Percentiles rank a stretch among this genome's conserved stretches.
Conservation (phyloP, 1,140 invertebrate genomes). For the Cheumatopsyche charites region DNA sequence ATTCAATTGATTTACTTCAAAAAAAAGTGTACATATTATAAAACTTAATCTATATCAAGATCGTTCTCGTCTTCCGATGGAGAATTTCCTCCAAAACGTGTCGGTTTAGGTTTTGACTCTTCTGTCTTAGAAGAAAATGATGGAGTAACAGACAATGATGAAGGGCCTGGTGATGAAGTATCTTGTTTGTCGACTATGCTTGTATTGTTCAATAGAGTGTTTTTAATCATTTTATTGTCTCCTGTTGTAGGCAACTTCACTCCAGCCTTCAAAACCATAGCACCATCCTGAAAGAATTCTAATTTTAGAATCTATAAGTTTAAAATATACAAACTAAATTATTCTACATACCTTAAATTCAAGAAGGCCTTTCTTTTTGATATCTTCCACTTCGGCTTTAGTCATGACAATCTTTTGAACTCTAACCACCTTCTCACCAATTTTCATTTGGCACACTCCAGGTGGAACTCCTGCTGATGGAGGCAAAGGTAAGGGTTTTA, state of each 20-base stretch:
- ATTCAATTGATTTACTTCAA: too few relatives aligned
- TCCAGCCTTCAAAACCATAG: constrained; percentile 60
- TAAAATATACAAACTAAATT: background rate
- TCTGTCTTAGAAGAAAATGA: background rate
- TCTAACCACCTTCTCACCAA: constrained; percentile 64
- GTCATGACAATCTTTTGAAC: constrained; percentile 67
- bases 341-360: constrained; percentile 59
- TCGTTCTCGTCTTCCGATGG: constrained; percentile 14
- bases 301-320: background rate
- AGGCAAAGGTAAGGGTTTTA: constrained; percentile 56
- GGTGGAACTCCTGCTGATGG: constrained; percentile 40
- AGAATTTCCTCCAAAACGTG: constrained; percentile 16
- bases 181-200: background rate
- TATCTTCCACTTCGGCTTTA: constrained; percentile 65
- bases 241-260: constrained; percentile 54
- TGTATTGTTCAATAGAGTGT: constrained; percentile 2
- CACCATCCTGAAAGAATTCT: constrained; percentile 55
- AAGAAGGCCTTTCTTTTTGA: constrained; percentile 65
- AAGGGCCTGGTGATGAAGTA: constrained; percentile 9
- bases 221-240: constrained; percentile 31
- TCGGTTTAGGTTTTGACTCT: constrained; percentile 9
- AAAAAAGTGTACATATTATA: background rate
- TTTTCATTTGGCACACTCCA: constrained; percentile 62
- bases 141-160: background rate
- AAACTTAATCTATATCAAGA: background rate